Base-by-base conservation (phyloP, 2,888 invertebrate species). In the Pilophorus perplexus region DNA sequence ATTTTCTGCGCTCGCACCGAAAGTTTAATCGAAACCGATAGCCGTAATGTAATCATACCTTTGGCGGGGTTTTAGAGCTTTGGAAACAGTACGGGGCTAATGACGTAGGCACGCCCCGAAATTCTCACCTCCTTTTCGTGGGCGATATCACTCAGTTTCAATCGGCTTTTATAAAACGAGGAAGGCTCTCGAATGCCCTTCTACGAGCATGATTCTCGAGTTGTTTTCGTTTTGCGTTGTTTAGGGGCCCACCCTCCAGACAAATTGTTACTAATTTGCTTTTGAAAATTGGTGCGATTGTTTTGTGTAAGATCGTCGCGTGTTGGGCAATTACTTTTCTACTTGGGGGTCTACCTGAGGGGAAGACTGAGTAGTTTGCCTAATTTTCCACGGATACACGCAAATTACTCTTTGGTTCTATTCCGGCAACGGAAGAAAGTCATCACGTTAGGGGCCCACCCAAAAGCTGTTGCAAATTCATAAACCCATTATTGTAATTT, bases 41-140 rank as follows among this genome's bases (percentile, higher is more conserved):
- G 59, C 40, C 42, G 59, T 59, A 59, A 59, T 59, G 59, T 59
- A 59, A 59, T 59, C 59, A 59, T 59, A 59, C 14, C 40, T 59
- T 55, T 42, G 42, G 42, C 42, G 42, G 42, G 42, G 48, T 23
- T 8, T 23, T 25, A 40, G 55, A 28, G 52, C 52, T 18, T n/a
- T n/a, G n/a, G n/a, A n/a, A n/a, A n/a, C n/a, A n/a, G n/a, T n/a
- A n/a, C n/a, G n/a, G n/a, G n/a, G 40, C 42, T 59, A 59, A 59
- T 59, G 59, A 40, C 42, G 42, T 23, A 14, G 59, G 59, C 59
- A 59, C 59, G 59, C 59, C 59, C 59, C 59, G 42, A 59, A 59
- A 59, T 59, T 59, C 59, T 59, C 59, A 59, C 59, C 59, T 59
- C 59, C 59, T 59, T n/a, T 59, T 59, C 59, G 59, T 59, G 59